phyloP scores from a whole-genome alignment of 2,888 invertebrate genomes.

The Andricus curvator region DNA sequence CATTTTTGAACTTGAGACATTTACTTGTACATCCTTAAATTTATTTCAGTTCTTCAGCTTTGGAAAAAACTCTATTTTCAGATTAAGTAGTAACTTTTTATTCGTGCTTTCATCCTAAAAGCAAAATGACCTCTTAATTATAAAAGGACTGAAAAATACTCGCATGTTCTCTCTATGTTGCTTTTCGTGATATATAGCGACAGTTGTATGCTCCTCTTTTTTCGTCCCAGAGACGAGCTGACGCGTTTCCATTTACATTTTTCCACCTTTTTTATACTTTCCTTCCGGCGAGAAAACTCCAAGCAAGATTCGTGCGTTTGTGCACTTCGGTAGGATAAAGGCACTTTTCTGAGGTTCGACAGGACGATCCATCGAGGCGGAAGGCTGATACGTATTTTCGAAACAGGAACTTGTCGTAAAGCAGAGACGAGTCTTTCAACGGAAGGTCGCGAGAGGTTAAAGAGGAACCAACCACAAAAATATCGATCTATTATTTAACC shows the following conservation, averaged over 20 bases:
- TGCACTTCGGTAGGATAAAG: constrained; percentile 41
- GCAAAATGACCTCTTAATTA: constrained; percentile 14
- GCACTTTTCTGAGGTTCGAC: constrained; percentile 46
- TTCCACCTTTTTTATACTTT: constrained; percentile 15
- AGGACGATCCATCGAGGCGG: constrained; percentile 45
- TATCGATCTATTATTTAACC: background rate
- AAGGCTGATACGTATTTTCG: constrained; percentile 25
- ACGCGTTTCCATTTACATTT: constrained; percentile 40
- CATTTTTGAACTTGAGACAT: no score
- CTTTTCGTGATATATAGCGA: constrained; percentile 24
- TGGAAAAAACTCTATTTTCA: background rate
- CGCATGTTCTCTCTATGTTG: background rate
- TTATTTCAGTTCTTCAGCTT: background rate
- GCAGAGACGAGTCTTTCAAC: background rate
- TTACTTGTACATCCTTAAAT: background rate
- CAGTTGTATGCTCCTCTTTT: constrained; percentile 13
- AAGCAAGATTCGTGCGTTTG: constrained; percentile 44
- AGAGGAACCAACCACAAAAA: background rate
- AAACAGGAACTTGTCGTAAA: constrained; percentile 10
- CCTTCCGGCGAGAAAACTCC: constrained; percentile 20
- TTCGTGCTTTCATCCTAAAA: background rate
- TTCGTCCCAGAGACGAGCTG: constrained; percentile 13
- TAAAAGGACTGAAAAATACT: background rate
- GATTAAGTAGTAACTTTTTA: background rate
- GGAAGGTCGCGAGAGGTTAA: background rate